Evolutionary conservation across 2,113 vertebrate genomes (phyloP).

Genomic region (Thymallus thymallus): DNA sequence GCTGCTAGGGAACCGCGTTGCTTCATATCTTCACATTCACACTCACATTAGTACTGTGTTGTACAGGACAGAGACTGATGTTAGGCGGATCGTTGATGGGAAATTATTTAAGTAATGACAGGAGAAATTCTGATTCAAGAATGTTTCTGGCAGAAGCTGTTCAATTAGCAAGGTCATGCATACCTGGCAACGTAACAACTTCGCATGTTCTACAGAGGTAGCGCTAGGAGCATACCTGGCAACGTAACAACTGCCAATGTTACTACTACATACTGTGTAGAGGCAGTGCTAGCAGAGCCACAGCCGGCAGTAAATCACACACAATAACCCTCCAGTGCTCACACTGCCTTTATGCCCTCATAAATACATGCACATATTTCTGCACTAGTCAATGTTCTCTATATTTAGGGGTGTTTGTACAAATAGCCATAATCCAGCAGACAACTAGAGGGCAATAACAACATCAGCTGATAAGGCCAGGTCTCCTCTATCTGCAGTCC

Average conservation of each 20-base stretch:
- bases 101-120: background rate
- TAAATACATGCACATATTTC: constrained; percentile 4
- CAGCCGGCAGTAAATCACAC: constrained; percentile 18
- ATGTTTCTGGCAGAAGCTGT: background rate
- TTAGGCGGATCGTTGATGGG: constrained; percentile 8
- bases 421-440: background rate
- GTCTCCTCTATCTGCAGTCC: too few relatives aligned
- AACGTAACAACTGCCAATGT: background rate
- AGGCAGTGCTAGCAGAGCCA: background rate
- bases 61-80: constrained; percentile 14
- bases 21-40: constrained; percentile 6
- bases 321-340: background rate
- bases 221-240: background rate
- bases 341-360: background rate
- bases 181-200: background rate
- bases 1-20: background rate
- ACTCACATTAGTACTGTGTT: constrained; percentile 3
- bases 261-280: background rate
- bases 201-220: background rate
- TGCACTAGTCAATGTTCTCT: background rate
- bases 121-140: background rate
- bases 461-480: constrained; percentile 10
- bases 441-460: background rate
- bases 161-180: constrained; percentile 1
- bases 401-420: background rate